phyloP scores from a whole-genome alignment of 2,797 vertebrate genomes.

The Acridotheres tristis region DNA sequence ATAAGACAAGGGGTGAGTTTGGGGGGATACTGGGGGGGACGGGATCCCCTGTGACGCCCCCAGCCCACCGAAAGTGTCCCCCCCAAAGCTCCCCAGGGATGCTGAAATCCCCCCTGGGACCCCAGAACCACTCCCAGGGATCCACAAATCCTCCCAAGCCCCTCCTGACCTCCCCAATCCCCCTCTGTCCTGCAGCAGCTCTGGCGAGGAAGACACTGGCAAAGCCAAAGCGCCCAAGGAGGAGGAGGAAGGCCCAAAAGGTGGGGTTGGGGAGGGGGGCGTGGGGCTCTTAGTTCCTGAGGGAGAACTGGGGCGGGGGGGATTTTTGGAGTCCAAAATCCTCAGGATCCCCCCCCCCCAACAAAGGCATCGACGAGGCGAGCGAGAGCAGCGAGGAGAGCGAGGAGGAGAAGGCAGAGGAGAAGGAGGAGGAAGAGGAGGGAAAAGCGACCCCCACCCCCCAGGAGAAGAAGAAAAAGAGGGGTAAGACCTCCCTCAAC shows the following conservation, averaged over 20 bases:
- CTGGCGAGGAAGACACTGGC: not conserved
- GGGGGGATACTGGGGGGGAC: no score
- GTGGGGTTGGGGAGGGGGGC: not conserved
- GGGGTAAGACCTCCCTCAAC: not conserved
- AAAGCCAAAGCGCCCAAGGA: not conserved
- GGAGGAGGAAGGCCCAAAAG: not conserved
- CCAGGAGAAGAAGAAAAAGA: slow-evolving; percentile 83
- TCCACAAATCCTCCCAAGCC: not conserved
- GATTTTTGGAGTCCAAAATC: not conserved
- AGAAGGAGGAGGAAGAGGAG: slow-evolving; percentile 74
- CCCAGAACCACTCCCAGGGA: not conserved
- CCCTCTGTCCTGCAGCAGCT: not conserved
- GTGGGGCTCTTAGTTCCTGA: not conserved
- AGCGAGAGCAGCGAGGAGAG: slow-evolving; percentile 91
- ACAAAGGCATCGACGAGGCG: slow-evolving; percentile 81
- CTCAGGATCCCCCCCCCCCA: no score
- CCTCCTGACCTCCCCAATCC: not conserved
- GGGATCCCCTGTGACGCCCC: no score
- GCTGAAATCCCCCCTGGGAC: not conserved
- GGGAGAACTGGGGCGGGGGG: not conserved
- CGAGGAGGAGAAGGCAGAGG: slow-evolving; percentile 67
- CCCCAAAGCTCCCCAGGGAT: not conserved
- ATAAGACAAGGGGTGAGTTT: not conserved
- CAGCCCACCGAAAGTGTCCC: not conserved
- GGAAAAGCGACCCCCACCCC: slow-evolving; percentile 74